Conservation (phyloP, 1,140 invertebrate genomes). For the Diuraphis noxia region DNA sequence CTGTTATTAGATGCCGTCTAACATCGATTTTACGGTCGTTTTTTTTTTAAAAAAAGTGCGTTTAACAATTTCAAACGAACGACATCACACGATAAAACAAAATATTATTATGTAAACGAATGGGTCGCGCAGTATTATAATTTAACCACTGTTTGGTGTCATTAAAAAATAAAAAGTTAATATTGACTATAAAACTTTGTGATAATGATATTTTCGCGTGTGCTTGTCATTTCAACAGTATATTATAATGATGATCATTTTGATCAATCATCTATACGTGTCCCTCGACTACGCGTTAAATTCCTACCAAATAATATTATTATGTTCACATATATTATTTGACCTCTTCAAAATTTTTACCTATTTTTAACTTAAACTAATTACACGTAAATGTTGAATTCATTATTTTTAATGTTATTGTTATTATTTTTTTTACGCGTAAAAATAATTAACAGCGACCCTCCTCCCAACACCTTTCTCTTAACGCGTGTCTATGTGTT, state of each 20-base stretch:
- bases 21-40: neutral
- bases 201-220: slow-evolving; percentile 21
- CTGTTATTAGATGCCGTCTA: neutral
- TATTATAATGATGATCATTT: neutral
- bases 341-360: neutral
- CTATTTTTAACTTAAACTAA: neutral
- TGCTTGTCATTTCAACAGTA: neutral
- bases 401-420: neutral
- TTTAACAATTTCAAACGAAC: neutral
- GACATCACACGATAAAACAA: neutral
- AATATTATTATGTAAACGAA: neutral
- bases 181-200: neutral
- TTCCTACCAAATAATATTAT: neutral
- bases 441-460: neutral
- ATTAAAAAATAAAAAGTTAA: neutral
- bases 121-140: neutral
- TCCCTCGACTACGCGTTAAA: neutral
- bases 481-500: neutral
- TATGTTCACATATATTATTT: neutral
- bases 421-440: neutral
- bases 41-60: neutral
- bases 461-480: neutral
- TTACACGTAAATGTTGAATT: neutral
- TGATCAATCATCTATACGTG: neutral
- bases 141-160: neutral